Evolutionary conservation across 2,888 invertebrate species (phyloP).

Genomic region (Nesidiocoris tenuis): DNA sequence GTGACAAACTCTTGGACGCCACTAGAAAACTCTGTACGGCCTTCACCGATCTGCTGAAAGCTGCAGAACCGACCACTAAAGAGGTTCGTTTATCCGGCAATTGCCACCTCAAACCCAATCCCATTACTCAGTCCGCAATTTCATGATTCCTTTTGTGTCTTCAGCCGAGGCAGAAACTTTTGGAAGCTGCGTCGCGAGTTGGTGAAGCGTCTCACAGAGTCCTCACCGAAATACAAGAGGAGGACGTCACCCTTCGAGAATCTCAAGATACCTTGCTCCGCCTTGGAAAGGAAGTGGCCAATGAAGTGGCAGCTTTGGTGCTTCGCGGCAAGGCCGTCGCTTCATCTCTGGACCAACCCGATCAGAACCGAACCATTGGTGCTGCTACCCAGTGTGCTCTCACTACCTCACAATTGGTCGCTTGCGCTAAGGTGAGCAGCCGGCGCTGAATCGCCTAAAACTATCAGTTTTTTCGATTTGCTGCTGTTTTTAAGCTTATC

Average conservation of each 20-base stretch:
- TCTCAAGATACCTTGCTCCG: conserved; percentile 87
- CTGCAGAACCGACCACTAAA: conserved; percentile 92
- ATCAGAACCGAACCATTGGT: conserved; percentile 86
- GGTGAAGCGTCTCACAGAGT: conserved; percentile 96
- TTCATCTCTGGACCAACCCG: conserved; percentile 75
- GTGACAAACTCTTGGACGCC: conserved; percentile 85
- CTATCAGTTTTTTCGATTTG: too few species aligned
- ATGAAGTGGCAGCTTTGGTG: conserved; percentile 94
- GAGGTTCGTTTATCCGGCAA: conserved; percentile 60
- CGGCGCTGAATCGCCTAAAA: background rate
- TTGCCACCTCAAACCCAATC: background rate
- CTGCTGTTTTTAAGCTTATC: background rate
- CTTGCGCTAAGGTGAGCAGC: conserved; percentile 79
- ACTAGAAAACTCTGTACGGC: conserved; percentile 89
- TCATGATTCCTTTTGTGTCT: conserved; percentile 35
- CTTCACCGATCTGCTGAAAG: conserved; percentile 89
- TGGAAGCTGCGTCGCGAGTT: conserved; percentile 93
- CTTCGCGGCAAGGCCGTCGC: conserved; percentile 96
- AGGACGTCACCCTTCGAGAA: conserved; percentile 79
- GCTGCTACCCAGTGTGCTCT: conserved; percentile 94
- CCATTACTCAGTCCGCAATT: background rate
- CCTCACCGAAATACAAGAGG: conserved; percentile 88
- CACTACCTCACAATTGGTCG: conserved; percentile 95
- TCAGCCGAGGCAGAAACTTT: conserved; percentile 84
- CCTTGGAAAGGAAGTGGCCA: conserved; percentile 95